Evolutionary conservation across 2,113 vertebrate species (phyloP), one percentile per base, ranked within the genome.

Genomic region (Psittacula cyanocephala): DNA sequence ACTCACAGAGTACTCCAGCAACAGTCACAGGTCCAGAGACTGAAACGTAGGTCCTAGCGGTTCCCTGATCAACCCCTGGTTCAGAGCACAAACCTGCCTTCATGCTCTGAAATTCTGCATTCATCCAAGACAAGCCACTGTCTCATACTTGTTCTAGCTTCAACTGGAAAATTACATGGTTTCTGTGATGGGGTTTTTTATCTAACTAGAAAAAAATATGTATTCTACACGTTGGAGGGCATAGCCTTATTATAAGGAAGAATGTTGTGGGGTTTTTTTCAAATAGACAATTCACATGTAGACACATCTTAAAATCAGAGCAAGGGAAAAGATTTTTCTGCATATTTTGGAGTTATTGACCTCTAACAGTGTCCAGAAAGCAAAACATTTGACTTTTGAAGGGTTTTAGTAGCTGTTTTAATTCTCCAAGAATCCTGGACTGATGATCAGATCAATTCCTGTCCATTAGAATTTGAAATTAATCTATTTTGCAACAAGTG

Each of bases 381-480:
- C 47, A 57, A 88, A 83, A 33, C 44, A 46, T 86, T 70, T 94
- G 20, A 81, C 84, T 76, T 63, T n/a, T 90, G 13, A 67, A n/a
- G 31, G 29, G 1, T 39, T 84, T 89, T 47, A 11, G 44, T 86
- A 86, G 53, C 35, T 67, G 50, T 86, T 86, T 91, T 74, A 92
- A 84, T 96, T 92, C 65, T 79, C 33, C 62, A 81, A 50, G 83
- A 64, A 81, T 75, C 70, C 23, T 84, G 18, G 57, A 69, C 49
- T 52, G 53, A 90, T 67, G 33, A 90, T 94, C 93, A 88, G 90
- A 96, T 96, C 92, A 90, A 95, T 90, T 96, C n/a, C 79, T 92
- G 77, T 88, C 93, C 49, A 80, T 96, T 94, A 95, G 75, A 94
- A 95, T 95, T 94, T 95, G 64, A 94, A 95, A 95, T 91, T 29